Percentiles rank a stretch among this genome's conserved stretches.
Conservation (phyloP, 2,888 invertebrate genomes). For the Catocala sponsa region DNA sequence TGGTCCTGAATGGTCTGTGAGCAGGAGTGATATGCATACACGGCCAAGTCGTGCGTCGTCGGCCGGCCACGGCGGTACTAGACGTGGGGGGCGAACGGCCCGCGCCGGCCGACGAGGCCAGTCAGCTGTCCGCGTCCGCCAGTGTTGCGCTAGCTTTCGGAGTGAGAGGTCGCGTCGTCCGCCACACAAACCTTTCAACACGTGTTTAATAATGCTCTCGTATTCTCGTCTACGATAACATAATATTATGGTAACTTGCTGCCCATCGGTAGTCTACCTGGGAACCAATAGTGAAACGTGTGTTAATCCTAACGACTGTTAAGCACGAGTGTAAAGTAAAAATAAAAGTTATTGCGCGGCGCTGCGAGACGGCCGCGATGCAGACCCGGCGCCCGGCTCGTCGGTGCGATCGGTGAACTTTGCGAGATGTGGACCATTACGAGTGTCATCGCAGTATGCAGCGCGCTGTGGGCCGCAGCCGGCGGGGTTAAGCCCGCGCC, state of each 20-base stretch:
- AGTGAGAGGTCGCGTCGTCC: conserved; percentile 58
- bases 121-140: conserved; percentile 16
- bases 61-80: not conserved
- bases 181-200: conserved; percentile 46
- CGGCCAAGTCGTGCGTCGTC: not conserved
- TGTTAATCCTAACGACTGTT: not conserved
- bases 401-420: conserved; percentile 56
- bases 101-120: conserved; percentile 14
- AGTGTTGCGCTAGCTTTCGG: conserved; percentile 55
- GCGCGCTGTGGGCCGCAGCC: conserved; percentile 55
- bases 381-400: conserved; percentile 32
- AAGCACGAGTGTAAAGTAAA: conserved; percentile 7
- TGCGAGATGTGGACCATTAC: conserved; percentile 33
- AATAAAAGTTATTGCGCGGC: not conserved
- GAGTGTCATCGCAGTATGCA: conserved; percentile 39
- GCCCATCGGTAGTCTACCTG: not conserved
- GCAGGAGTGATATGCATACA: too few relatives aligned
- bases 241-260: conserved; percentile 7
- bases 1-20: too few relatives aligned
- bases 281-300: not conserved
- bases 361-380: conserved; percentile 31
- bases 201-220: conserved; percentile 61
- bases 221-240: conserved; percentile 8
- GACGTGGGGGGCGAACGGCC: conserved; percentile 17
- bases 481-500: conserved; percentile 56